Evolutionary conservation across 2,797 vertebrate species (phyloP).

Genomic region (Acanthopagrus latus): DNA sequence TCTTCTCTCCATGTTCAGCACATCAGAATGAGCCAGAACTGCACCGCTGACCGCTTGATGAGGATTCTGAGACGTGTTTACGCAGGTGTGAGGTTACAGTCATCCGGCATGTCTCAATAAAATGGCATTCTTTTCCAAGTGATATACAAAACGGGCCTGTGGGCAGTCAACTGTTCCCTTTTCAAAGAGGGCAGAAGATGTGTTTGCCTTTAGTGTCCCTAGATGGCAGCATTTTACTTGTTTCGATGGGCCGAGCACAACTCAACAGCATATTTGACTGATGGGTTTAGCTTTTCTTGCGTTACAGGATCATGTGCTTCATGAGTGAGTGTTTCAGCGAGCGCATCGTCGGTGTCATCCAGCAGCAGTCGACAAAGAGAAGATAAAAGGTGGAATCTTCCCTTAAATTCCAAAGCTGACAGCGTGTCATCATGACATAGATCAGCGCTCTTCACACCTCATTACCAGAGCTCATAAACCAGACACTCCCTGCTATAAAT

Average conservation of each 20-base stretch:
- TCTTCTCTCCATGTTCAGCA: slow-evolving; percentile 14
- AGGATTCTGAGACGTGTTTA: slow-evolving; percentile 3
- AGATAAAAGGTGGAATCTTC: slow-evolving; percentile 12
- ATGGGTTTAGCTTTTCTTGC: background rate
- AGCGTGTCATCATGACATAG: slow-evolving; percentile 55
- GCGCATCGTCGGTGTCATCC: slow-evolving; percentile 25
- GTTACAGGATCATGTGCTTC: background rate
- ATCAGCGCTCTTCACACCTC: slow-evolving; percentile 72
- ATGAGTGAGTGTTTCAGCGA: background rate
- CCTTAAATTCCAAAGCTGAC: slow-evolving; percentile 34
- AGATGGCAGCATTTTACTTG: slow-evolving; percentile 56
- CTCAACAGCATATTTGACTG: background rate
- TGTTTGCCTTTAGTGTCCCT: slow-evolving; percentile 5
- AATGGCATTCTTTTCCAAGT: background rate
- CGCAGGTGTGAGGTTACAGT: slow-evolving; percentile 11
- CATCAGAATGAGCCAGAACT: slow-evolving; percentile 34
- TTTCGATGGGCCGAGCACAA: background rate
- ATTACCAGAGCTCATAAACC: slow-evolving; percentile 62
- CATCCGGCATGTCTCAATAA: background rate
- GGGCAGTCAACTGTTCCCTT: too few species aligned
- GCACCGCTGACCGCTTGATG: background rate
- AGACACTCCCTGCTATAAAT: slow-evolving; percentile 60
- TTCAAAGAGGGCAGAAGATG: background rate
- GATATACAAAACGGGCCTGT: background rate
- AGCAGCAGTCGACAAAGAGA: slow-evolving; percentile 38